These are phyloP conservation scores for Amaurobius ferox DNA, from an alignment of 2,888 invertebrate genomes.

Conservation along the genomic window DNA sequence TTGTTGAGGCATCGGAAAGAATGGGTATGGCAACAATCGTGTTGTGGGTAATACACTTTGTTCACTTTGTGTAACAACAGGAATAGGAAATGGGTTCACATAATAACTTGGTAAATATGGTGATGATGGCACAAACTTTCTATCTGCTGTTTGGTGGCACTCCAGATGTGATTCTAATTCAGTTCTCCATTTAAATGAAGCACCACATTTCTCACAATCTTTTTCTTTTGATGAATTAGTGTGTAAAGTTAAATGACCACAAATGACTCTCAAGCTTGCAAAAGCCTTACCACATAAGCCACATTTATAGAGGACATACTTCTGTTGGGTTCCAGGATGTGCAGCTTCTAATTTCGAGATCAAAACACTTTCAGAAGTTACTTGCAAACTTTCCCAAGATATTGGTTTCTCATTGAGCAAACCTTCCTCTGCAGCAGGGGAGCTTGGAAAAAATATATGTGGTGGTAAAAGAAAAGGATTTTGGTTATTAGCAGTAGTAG, in stretches of 20 bases:
- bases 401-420: slow-evolving; percentile 54
- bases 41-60: slow-evolving; percentile 54
- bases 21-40: slow-evolving; percentile 57
- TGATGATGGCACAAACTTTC: slow-evolving; percentile 60
- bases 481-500: slow-evolving; percentile 9
- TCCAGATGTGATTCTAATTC: slow-evolving; percentile 73
- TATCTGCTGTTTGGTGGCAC: slow-evolving; percentile 70
- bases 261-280: slow-evolving; percentile 72
- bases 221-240: slow-evolving; percentile 63
- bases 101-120: slow-evolving; percentile 62
- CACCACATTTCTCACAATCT: slow-evolving; percentile 74
- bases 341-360: slow-evolving; percentile 73
- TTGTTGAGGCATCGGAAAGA: slow-evolving; percentile 69
- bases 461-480: slow-evolving; percentile 64
- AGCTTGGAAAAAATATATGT: slow-evolving; percentile 64
- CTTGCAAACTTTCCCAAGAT: slow-evolving; percentile 72
- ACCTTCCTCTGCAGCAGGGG: slow-evolving; percentile 53
- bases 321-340: slow-evolving; percentile 73
- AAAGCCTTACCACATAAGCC: slow-evolving; percentile 74
- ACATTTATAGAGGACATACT: slow-evolving; percentile 74
- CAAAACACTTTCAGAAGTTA: slow-evolving; percentile 73
- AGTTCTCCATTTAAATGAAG: slow-evolving; percentile 73
- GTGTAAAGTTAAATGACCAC: slow-evolving; percentile 72
- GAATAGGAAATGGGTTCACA: slow-evolving; percentile 67
- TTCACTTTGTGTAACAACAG: slow-evolving; percentile 61